phyloP scores from a whole-genome alignment of 2,797 vertebrate species.

The Gallinago nigripennis region DNA sequence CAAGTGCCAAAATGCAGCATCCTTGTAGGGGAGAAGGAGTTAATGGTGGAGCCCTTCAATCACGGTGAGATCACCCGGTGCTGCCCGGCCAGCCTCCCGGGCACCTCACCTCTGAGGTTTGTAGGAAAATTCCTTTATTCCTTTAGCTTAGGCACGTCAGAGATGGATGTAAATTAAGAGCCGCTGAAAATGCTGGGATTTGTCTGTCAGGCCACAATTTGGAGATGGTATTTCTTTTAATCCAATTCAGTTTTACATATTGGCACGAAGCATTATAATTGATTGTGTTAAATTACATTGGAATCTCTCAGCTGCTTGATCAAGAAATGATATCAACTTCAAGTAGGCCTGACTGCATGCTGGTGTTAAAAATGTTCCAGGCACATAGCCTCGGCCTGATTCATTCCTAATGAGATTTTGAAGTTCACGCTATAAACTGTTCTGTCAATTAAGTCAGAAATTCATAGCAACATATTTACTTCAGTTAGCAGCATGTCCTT shows the following conservation, averaged over 20 bases:
- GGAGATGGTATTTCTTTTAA: conserved; percentile 56
- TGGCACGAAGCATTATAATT: conserved; percentile 48
- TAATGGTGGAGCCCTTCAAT: not conserved
- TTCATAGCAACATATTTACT: conserved; percentile 70
- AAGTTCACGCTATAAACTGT: conserved; percentile 65
- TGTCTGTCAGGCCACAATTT: conserved; percentile 48
- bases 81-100: rapidly evolving
- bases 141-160: not conserved
- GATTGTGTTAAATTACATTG: conserved; percentile 58
- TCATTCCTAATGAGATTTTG: conserved; percentile 67
- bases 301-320: conserved; percentile 60
- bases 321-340: conserved; percentile 40
- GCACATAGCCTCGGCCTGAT: conserved; percentile 4
- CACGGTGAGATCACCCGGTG: not conserved
- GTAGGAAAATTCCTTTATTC: conserved; percentile 13
- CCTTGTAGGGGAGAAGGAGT: not conserved
- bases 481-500: conserved; percentile 49
- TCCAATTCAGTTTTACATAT: conserved; percentile 56
- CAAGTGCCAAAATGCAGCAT: conserved; percentile 1
- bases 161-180: conserved; percentile 11
- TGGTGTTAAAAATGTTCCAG: conserved; percentile 61
- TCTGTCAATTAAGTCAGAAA: conserved; percentile 76
- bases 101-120: not conserved
- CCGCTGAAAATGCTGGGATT: conserved; percentile 49
- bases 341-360: conserved; percentile 18